Percentiles rank a stretch among this genome's conserved stretches.
phyloP scores from a whole-genome alignment of 2,797 vertebrate species.

The Gymnoscopelus microlampas region DNA sequence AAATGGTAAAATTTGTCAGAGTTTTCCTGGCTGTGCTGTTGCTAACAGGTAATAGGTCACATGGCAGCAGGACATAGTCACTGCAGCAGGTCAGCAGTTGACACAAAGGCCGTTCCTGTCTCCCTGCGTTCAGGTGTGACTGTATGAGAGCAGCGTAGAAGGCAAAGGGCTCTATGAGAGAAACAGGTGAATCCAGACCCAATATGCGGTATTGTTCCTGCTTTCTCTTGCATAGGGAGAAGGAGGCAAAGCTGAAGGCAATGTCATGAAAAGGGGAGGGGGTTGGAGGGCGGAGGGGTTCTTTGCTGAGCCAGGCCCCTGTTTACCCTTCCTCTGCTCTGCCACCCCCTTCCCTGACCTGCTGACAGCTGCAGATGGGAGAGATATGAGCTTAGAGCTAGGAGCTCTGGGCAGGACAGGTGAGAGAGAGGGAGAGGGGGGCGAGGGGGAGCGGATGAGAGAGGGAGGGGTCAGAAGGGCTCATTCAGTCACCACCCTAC shows the following conservation, averaged over 20 bases:
- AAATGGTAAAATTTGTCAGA: conserved; percentile 10
- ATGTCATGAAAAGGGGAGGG: conserved; percentile 43
- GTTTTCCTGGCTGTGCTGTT: neutral
- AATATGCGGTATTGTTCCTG: conserved; percentile 15
- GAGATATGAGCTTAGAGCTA: conserved; percentile 78
- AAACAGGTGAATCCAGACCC: conserved; percentile 33
- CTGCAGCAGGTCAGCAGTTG: conserved; percentile 38
- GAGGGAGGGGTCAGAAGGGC: conserved; percentile 67
- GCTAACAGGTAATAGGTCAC: conserved; percentile 22
- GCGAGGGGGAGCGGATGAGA: conserved; percentile 74
- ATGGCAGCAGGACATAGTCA: conserved; percentile 28
- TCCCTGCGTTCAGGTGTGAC: conserved; percentile 7
- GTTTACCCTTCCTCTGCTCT: conserved; percentile 63
- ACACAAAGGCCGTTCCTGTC: conserved; percentile 25
- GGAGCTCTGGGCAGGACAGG: conserved; percentile 73
- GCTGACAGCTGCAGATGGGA: conserved; percentile 84
- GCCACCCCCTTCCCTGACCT: conserved; percentile 69
- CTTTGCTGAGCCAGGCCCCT: conserved; percentile 74
- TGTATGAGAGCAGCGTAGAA: conserved; percentile 17
- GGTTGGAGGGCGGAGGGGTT: conserved; percentile 33
- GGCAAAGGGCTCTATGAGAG: conserved; percentile 9
- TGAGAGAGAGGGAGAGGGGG: conserved; percentile 70
- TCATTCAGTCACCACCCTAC: conserved; percentile 41
- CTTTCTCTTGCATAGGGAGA: conserved; percentile 4
- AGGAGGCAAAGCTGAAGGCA: conserved; percentile 40